Evolutionary conservation across 1,140 invertebrate genomes (phyloP).

Genomic region (Cylas formicarius): DNA sequence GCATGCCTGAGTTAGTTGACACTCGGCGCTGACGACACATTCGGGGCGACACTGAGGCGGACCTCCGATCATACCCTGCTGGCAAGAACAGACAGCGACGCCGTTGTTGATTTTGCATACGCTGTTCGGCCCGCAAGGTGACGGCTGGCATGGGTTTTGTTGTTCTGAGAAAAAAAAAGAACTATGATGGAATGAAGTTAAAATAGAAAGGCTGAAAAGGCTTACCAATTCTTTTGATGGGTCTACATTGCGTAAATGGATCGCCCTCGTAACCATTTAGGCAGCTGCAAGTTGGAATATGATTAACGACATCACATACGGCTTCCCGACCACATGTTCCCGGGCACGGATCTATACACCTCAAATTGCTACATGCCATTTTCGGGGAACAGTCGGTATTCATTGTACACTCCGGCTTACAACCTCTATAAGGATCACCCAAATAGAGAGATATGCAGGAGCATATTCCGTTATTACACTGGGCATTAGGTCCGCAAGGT

Average conservation of each 20-base stretch:
- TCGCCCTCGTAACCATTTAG: slow-evolving; percentile 62
- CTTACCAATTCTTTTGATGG: slow-evolving; percentile 42
- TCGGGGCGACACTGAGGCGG: slow-evolving; percentile 66
- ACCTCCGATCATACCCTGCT: slow-evolving; percentile 61
- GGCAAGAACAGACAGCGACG: slow-evolving; percentile 64
- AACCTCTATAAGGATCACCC: slow-evolving; percentile 57
- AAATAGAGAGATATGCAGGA: slow-evolving; percentile 57
- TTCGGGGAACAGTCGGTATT: slow-evolving; percentile 72
- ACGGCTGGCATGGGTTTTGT: slow-evolving; percentile 44
- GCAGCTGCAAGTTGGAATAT: slow-evolving; percentile 64
- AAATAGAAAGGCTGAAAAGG: too few relatives aligned
- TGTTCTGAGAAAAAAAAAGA: too few relatives aligned
- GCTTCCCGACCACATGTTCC: slow-evolving; percentile 67
- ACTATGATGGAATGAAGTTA: too few relatives aligned
- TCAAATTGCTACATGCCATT: slow-evolving; percentile 66
- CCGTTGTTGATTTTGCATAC: slow-evolving; percentile 60
- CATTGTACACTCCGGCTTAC: slow-evolving; percentile 75
- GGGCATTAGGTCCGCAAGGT: slow-evolving; percentile 56
- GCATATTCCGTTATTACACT: slow-evolving; percentile 56
- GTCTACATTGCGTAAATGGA: slow-evolving; percentile 53
- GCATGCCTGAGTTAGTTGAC: slow-evolving; percentile 59
- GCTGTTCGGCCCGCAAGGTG: slow-evolving; percentile 60
- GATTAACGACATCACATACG: slow-evolving; percentile 71
- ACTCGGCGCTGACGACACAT: slow-evolving; percentile 67
- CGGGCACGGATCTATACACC: slow-evolving; percentile 69